Evolutionary conservation across 2,888 invertebrate species (phyloP).

Genomic region (Mantis religiosa): DNA sequence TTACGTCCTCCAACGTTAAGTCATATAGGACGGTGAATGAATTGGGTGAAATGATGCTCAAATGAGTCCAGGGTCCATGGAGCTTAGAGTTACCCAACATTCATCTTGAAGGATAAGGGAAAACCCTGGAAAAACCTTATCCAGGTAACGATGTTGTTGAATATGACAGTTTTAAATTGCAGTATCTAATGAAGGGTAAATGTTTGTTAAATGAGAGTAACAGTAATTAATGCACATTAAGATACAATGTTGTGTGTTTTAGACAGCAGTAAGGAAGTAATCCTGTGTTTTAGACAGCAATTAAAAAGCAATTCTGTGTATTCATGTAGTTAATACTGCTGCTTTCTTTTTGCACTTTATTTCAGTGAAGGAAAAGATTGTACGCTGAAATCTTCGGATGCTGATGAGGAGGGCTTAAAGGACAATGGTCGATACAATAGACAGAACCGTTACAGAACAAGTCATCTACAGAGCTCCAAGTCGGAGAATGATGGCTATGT

Average conservation of each 20-base stretch:
- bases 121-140: no score
- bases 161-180: no score
- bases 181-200: no score
- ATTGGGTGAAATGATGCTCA: no score
- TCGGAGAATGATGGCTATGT: background rate
- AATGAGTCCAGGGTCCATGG: no score
- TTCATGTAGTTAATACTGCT: slow-evolving; percentile 17
- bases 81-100: no score
- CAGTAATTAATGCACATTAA: background rate
- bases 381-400: slow-evolving; percentile 63
- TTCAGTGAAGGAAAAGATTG: slow-evolving; percentile 57
- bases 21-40: no score
- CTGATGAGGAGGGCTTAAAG: slow-evolving; percentile 52
- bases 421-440: background rate
- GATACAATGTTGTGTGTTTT: no score
- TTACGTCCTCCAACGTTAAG: no score
- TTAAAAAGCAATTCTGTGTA: background rate
- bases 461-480: background rate
- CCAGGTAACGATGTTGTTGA: no score
- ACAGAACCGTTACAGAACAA: background rate
- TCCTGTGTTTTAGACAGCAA: background rate
- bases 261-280: background rate
- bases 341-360: slow-evolving; percentile 11
- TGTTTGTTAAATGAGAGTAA: no score
- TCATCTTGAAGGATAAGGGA: no score